These are phyloP conservation scores for Hydrocynus forskahlii DNA, from an alignment of 2,797 vertebrate species.

Conservation along the genomic window DNA sequence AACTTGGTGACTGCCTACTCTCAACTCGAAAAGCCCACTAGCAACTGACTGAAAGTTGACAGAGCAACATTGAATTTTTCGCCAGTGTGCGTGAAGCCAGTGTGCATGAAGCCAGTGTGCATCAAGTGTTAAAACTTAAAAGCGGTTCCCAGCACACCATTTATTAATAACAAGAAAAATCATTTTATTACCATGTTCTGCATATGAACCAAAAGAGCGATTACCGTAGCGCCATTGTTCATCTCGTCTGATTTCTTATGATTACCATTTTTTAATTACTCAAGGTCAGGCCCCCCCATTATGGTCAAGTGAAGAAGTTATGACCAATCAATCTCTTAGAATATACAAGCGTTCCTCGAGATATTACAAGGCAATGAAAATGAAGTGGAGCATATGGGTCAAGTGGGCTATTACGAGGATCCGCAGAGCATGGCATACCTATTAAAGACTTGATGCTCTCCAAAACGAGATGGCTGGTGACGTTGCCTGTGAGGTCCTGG, in stretches of 20 bases:
- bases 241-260: slow-evolving; percentile 36
- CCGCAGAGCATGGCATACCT: slow-evolving; percentile 78
- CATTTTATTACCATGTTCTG: neutral
- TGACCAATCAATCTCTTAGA: slow-evolving; percentile 15
- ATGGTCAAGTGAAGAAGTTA: slow-evolving; percentile 17
- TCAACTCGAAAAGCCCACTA: too few species aligned
- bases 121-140: too few species aligned
- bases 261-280: slow-evolving; percentile 45
- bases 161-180: neutral
- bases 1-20: too few species aligned
- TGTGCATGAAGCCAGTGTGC: too few species aligned
- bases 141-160: neutral
- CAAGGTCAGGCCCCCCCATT: slow-evolving; percentile 33
- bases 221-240: neutral
- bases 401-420: neutral
- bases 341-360: slow-evolving; percentile 13
- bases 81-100: too few species aligned
- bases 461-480: slow-evolving; percentile 93
- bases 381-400: neutral
- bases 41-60: too few species aligned
- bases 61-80: too few species aligned
- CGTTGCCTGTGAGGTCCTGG: slow-evolving; percentile 93
- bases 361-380: slow-evolving; percentile 12
- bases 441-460: slow-evolving; percentile 99
- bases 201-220: neutral